These are phyloP conservation scores for Pseudococcus jackbeardsleyi DNA, from an alignment of 2,888 invertebrate species.

Conservation along the genomic window DNA sequence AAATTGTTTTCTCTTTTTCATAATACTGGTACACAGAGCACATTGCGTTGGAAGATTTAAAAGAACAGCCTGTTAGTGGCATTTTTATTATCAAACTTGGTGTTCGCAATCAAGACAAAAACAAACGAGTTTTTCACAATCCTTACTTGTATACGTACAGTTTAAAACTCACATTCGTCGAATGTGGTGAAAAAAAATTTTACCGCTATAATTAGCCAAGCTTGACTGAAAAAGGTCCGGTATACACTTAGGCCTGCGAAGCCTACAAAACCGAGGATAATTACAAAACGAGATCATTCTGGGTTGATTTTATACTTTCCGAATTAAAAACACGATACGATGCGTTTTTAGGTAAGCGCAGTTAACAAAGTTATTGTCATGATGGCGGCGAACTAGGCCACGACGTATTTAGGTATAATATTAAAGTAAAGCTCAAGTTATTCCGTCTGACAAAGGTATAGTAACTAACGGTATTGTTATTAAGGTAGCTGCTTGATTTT, in stretches of 20 bases:
- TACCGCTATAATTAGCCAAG: constrained; percentile 22
- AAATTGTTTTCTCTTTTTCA: constrained; percentile 17
- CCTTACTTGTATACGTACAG: background rate
- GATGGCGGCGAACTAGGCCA: constrained; percentile 8
- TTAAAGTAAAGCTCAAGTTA: constrained; percentile 43
- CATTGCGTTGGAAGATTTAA: constrained; percentile 9
- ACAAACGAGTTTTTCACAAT: constrained; percentile 8
- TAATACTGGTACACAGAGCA: background rate
- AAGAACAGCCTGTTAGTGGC: constrained; percentile 34
- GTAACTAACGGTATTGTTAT: constrained; percentile 49
- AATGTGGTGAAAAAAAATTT: constrained; percentile 1
- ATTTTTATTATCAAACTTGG: constrained; percentile 43
- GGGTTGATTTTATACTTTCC: background rate
- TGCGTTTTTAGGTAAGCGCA: background rate
- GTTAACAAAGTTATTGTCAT: constrained; percentile 36
- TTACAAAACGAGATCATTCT: background rate
- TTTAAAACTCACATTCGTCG: constrained; percentile 7
- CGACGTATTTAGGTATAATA: constrained; percentile 15
- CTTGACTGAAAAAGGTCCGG: constrained; percentile 16
- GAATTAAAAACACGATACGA: background rate
- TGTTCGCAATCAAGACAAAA: constrained; percentile 10
- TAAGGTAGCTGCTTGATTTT: constrained; percentile 41
- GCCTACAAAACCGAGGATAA: constrained; percentile 6
- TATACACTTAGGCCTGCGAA: background rate
- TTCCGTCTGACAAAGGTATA: constrained; percentile 29